A percentile compares a stretch with the other conserved stretches of the same genome.
Evolutionary conservation across 30 jellyfish, hydroid and myxozoan species (phyloP).

Genomic region (Hydractinia echinata): DNA sequence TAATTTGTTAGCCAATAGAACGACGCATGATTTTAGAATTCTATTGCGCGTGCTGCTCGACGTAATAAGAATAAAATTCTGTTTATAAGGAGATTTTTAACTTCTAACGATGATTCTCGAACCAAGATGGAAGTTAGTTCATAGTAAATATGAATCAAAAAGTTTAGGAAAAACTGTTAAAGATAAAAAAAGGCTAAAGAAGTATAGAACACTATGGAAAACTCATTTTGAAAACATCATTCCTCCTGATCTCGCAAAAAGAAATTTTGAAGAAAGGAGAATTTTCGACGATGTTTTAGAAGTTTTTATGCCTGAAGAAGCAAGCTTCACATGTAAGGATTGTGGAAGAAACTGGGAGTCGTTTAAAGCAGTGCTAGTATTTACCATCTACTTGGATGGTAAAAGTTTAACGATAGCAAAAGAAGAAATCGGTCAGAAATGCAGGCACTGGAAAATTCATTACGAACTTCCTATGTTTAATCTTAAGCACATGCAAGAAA

Average conservation of each 20-base stretch:
- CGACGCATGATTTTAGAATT: too few relatives aligned
- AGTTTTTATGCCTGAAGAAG: background rate
- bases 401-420: background rate
- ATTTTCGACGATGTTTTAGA: background rate
- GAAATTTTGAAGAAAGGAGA: background rate
- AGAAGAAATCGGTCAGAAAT: constrained; percentile 2
- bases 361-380: background rate
- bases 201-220: background rate
- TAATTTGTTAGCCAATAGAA: too few relatives aligned
- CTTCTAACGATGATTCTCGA: too few relatives aligned
- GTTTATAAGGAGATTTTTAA: too few relatives aligned
- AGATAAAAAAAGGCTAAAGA: background rate
- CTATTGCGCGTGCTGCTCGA: too few relatives aligned
- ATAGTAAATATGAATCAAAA: background rate
- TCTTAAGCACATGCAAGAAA: background rate
- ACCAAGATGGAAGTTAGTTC: background rate
- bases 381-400: background rate
- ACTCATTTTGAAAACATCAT: background rate
- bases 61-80: too few relatives aligned
- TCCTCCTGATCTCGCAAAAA: background rate
- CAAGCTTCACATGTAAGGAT: background rate
- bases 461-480: background rate
- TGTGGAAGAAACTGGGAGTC: background rate
- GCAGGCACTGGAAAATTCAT: background rate
- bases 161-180: background rate